phyloP scores from a whole-genome alignment of 2,797 vertebrate genomes.

The Chromis chromis region DNA sequence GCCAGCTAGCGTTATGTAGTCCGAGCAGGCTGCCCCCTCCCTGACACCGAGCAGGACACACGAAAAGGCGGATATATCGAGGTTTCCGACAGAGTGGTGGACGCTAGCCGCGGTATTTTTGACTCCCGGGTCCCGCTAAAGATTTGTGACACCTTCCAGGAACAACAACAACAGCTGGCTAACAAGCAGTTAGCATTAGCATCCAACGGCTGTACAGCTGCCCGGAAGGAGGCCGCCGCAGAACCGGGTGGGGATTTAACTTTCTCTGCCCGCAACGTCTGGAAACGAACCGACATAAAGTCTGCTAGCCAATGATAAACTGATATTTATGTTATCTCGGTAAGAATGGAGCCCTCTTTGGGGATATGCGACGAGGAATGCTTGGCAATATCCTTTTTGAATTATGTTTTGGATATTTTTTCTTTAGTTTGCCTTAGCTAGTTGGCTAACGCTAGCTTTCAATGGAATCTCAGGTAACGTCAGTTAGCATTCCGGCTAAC shows the following conservation, averaged over 20 bases:
- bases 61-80: background rate
- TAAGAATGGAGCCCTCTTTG: constrained; percentile 81
- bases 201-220: constrained; percentile 45
- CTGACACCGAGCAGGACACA: background rate
- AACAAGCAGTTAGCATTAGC: constrained; percentile 57
- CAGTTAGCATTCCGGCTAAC: background rate
- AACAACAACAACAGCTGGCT: constrained; percentile 49
- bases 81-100: constrained; percentile 14
- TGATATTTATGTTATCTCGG: constrained; percentile 28
- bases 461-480: background rate
- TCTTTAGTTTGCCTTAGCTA: constrained; percentile 44
- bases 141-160: constrained; percentile 3
- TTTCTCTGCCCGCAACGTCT: constrained; percentile 52
- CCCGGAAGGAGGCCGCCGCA: constrained; percentile 71
- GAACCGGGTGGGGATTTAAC: constrained; percentile 74
- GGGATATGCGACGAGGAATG: constrained; percentile 78
- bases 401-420: constrained; percentile 16
- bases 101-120: background rate
- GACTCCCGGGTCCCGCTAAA: constrained; percentile 8
- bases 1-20: constrained; percentile 26
- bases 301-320: constrained; percentile 21
- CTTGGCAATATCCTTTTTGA: constrained; percentile 87
- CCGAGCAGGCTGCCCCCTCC: background rate
- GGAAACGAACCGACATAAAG: constrained; percentile 35
- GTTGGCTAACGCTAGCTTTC: constrained; percentile 62